A percentile compares a stretch with the other conserved stretches of the same genome.
phyloP scores from a whole-genome alignment of 2,113 vertebrate genomes.

The Meleagris gallopavo region DNA sequence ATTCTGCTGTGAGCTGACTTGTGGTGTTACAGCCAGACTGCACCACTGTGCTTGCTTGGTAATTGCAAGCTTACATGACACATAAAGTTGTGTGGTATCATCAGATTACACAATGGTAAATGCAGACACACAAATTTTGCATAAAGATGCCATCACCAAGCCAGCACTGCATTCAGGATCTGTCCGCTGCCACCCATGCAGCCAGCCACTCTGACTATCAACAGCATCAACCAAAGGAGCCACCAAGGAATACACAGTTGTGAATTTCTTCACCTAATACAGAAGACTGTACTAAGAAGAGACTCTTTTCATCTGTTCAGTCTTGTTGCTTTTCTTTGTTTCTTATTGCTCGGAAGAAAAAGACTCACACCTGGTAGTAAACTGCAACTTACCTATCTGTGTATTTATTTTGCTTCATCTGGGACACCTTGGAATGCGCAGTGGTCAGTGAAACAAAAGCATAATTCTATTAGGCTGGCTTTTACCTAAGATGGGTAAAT shows the following conservation, averaged over 20 bases:
- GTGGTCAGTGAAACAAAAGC: not conserved
- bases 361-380: not conserved
- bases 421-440: not conserved
- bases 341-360: not conserved
- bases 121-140: not conserved
- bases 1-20: not conserved
- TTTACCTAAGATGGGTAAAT: not conserved
- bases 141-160: not conserved
- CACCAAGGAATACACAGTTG: not conserved
- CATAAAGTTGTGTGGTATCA: not conserved
- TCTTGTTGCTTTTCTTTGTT: not conserved
- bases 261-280: not conserved
- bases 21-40: not conserved
- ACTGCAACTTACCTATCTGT: not conserved
- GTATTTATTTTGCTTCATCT: not conserved
- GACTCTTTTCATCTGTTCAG: not conserved
- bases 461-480: not conserved
- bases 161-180: not conserved
- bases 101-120: not conserved
- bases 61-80: rapidly evolving
- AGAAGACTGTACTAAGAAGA: not conserved
- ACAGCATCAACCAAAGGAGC: not conserved
- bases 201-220: not conserved
- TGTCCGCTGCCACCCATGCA: rapidly evolving
- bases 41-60: not conserved